phyloP scores from a whole-genome alignment of 2,888 invertebrate genomes.

The Creontiades dilutus region DNA sequence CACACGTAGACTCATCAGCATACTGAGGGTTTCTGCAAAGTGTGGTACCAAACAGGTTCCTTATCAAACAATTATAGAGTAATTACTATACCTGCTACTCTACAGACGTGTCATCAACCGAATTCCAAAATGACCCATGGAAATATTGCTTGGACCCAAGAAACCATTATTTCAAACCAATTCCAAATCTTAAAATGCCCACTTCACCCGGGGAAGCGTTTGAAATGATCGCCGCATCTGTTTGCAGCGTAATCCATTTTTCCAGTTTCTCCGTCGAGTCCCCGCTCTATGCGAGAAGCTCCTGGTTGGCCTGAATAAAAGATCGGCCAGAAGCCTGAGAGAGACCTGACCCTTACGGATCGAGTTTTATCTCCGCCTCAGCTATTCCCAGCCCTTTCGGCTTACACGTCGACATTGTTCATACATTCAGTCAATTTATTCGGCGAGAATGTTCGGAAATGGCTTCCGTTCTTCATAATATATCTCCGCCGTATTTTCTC shows the following conservation, averaged over 20 bases:
- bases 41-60: no score
- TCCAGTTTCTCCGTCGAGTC: not conserved
- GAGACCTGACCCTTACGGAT: not conserved
- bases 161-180: no score
- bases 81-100: no score
- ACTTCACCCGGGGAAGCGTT: not conserved
- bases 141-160: not conserved
- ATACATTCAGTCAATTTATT: not conserved
- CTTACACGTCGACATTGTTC: not conserved
- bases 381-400: not conserved
- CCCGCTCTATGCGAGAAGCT: not conserved
- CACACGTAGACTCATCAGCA: no score
- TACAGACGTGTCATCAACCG: not conserved
- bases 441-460: not conserved
- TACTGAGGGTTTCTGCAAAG: no score
- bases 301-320: constrained; percentile 6
- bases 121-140: not conserved
- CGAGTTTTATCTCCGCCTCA: not conserved
- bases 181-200: no score
- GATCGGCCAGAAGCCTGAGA: not conserved
- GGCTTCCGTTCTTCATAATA: no score
- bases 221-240: not conserved
- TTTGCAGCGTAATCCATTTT: not conserved
- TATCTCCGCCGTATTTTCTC: no score
- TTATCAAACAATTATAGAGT: no score